phyloP scores from a whole-genome alignment of 2,113 vertebrate species.

The Megatriorchis doriae region DNA sequence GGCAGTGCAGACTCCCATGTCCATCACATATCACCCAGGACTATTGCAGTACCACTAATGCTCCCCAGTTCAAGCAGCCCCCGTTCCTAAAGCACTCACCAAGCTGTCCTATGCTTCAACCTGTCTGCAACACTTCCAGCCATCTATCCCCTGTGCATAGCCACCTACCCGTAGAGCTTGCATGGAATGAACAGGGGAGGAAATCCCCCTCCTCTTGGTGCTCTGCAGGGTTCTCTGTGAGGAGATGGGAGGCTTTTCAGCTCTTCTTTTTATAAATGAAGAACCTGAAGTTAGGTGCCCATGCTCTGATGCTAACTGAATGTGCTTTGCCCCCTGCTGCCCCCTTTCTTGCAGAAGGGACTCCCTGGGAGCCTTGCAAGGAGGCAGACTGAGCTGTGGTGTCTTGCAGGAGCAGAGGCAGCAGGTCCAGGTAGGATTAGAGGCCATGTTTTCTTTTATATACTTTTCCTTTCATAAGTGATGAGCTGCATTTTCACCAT shows the following conservation, averaged over 20 bases:
- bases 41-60: not conserved
- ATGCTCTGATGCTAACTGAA: not conserved
- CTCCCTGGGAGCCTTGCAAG: not conserved
- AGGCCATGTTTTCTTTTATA: not conserved
- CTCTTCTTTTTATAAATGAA: not conserved
- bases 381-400: not conserved
- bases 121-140: not conserved
- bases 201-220: not conserved
- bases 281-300: not conserved
- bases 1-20: not conserved
- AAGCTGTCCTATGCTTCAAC: not conserved
- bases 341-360: not conserved
- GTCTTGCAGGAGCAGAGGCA: not conserved
- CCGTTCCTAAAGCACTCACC: not conserved
- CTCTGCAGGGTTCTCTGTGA: not conserved
- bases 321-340: not conserved
- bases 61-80: not conserved
- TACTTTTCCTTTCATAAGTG: not conserved
- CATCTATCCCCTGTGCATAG: not conserved
- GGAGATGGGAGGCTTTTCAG: not conserved
- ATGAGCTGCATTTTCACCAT: not conserved
- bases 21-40: not conserved
- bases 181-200: not conserved
- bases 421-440: not conserved
- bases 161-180: not conserved